phyloP scores from a whole-genome alignment of 1,140 invertebrate genomes.

The Drosophila varians region DNA sequence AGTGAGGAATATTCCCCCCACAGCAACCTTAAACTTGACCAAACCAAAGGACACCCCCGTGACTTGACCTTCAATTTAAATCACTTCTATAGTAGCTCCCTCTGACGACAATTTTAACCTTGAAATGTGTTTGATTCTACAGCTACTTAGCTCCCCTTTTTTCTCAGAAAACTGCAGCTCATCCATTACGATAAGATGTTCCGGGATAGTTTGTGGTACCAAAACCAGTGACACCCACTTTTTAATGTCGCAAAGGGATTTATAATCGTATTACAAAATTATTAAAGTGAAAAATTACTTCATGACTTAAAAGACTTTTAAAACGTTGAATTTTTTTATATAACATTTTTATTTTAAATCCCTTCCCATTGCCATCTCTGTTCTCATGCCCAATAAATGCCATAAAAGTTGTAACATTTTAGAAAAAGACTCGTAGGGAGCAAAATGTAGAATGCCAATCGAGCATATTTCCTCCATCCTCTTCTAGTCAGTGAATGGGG shows the following conservation, averaged over 20 bases:
- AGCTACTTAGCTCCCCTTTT: constrained; percentile 14
- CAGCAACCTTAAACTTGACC: constrained; percentile 58
- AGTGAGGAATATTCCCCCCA: constrained; percentile 1
- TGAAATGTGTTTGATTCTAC: constrained; percentile 31
- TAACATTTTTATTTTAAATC: background rate
- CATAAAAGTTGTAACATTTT: constrained; percentile 49
- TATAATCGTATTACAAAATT: no score
- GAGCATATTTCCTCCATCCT: constrained; percentile 31
- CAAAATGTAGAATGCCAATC: constrained; percentile 31
- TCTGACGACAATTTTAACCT: constrained; percentile 46
- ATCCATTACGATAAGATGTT: constrained; percentile 77
- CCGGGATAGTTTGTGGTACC: constrained; percentile 40
- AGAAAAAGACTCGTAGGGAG: constrained; percentile 24
- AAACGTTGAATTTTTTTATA: no score
- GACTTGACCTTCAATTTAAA: constrained; percentile 58
- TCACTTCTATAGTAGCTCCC: constrained; percentile 41
- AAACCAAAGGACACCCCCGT: constrained; percentile 25
- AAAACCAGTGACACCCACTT: background rate
- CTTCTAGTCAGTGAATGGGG: constrained; percentile 30
- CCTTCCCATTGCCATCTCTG: background rate
- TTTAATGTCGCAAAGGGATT: background rate
- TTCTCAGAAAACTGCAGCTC: constrained; percentile 28
- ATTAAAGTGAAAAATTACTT: no score
- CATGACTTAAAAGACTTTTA: no score
- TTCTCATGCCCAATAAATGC: constrained; percentile 42